Percentiles rank a stretch among this genome's conserved stretches.
Conservation (phyloP, 2,888 invertebrate species). For the Cenopis cana region DNA sequence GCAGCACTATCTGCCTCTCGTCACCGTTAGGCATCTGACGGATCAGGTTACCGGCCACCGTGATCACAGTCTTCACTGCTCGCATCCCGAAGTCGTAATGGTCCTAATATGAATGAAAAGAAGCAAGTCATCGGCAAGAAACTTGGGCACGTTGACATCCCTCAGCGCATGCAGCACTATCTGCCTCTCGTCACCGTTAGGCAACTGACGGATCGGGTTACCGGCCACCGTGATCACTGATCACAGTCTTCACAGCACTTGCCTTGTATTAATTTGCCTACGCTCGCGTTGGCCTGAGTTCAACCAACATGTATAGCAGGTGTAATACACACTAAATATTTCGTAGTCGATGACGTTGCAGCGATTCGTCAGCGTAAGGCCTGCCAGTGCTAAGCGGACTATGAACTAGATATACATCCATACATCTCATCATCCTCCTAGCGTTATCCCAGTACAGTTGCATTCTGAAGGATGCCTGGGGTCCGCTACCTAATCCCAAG, state of each 20-base stretch:
- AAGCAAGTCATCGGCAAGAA: slow-evolving; percentile 89
- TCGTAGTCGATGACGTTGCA: no score
- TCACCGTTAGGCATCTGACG: slow-evolving; percentile 89
- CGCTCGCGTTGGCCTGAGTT: no score
- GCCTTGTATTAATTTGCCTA: no score
- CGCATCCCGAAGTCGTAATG: slow-evolving; percentile 92
- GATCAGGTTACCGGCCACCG: slow-evolving; percentile 92
- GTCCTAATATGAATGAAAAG: slow-evolving; percentile 74
- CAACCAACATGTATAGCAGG: no score
- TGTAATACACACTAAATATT: no score
- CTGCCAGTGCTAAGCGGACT: no score
- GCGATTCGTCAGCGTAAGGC: no score
- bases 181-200: slow-evolving; percentile 89
- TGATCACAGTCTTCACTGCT: slow-evolving; percentile 92
- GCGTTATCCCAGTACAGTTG: no score
- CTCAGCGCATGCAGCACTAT: slow-evolving; percentile 89
- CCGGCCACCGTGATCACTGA: slow-evolving; percentile 93
- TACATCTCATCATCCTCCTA: no score
- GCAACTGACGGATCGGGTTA: slow-evolving; percentile 90
- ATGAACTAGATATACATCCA: no score
- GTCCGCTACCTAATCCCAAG: no score
- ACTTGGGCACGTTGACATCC: slow-evolving; percentile 93
- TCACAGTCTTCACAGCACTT: slow-evolving; percentile 93
- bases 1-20: slow-evolving; percentile 89
- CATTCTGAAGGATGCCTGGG: no score